These are phyloP conservation scores for Peromyscus melanophrys DNA, from an alignment of 2,797 vertebrate genomes.

Conservation along the genomic window DNA sequence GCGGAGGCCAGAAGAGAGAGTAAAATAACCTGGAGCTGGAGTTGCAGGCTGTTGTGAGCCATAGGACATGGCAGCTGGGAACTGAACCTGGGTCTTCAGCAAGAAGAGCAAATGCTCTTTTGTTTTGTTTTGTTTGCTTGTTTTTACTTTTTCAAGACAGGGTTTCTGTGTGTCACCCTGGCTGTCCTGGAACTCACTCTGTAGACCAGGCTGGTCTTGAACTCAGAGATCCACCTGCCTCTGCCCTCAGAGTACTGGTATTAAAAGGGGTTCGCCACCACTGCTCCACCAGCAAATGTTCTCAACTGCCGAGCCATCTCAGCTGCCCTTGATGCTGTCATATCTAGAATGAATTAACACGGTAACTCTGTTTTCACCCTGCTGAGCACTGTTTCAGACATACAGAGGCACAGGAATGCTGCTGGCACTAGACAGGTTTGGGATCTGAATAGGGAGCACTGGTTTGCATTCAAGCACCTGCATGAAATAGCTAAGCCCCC, in stretches of 20 bases:
- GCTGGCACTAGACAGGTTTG: neutral
- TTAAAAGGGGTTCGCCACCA: neutral
- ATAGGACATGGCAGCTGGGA: neutral
- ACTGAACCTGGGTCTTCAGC: neutral
- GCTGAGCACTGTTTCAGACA: constrained; percentile 31
- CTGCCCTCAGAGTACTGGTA: neutral
- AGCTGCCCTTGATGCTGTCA: constrained; percentile 2
- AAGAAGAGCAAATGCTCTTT: neutral
- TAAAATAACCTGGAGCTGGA: neutral
- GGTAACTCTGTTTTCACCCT: constrained; percentile 13
- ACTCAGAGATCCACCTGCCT: neutral
- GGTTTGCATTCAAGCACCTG: neutral
- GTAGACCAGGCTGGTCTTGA: neutral
- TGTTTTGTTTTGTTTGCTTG: neutral
- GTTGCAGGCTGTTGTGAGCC: neutral
- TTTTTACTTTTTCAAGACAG: neutral
- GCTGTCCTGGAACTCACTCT: neutral
- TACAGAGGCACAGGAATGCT: constrained; percentile 20
- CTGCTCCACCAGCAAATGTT: neutral
- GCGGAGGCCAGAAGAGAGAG: neutral
- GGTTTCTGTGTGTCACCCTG: neutral
- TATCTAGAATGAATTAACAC: constrained; percentile 22
- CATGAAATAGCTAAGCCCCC: constrained; percentile 16
- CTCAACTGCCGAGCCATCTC: neutral
- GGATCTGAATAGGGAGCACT: neutral